phyloP scores from a whole-genome alignment of 2,797 vertebrate genomes.

The Atherinosoma microstoma region DNA sequence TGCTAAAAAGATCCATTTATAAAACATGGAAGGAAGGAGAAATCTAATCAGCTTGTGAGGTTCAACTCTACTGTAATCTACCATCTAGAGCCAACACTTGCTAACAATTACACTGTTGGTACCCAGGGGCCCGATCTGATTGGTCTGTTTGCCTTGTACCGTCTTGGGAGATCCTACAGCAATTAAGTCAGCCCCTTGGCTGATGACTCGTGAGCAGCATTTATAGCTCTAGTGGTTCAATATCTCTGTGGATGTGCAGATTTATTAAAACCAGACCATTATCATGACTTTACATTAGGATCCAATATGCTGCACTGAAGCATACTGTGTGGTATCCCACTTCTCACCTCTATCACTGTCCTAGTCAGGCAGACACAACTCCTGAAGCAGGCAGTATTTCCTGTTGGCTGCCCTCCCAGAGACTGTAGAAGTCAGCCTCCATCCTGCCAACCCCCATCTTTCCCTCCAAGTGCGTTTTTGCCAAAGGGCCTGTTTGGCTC shows the following conservation, averaged over 20 bases:
- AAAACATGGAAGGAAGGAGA: conserved; percentile 55
- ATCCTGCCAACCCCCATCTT: conserved; percentile 43
- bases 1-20: conserved; percentile 61
- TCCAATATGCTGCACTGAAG: conserved; percentile 52
- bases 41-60: conserved; percentile 71
- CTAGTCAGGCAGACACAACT: conserved; percentile 68
- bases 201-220: conserved; percentile 63
- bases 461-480: conserved; percentile 55
- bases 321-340: conserved; percentile 66
- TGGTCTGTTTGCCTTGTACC: conserved; percentile 74
- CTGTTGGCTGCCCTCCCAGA: conserved; percentile 62
- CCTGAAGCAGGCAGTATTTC: conserved; percentile 58
- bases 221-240: conserved; percentile 53
- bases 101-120: conserved; percentile 73
- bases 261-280: conserved; percentile 70
- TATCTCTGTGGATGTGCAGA: conserved; percentile 52
- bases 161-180: conserved; percentile 71
- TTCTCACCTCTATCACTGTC: conserved; percentile 65
- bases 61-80: conserved; percentile 62
- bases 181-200: conserved; percentile 70
- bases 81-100: conserved; percentile 69
- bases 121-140: conserved; percentile 73
- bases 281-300: conserved; percentile 52
- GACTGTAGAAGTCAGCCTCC: conserved; percentile 73
- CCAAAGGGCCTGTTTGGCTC: conserved; percentile 76